These are phyloP conservation scores for Erynnis tages DNA, from an alignment of 2,888 invertebrate genomes.

Conservation along the genomic window DNA sequence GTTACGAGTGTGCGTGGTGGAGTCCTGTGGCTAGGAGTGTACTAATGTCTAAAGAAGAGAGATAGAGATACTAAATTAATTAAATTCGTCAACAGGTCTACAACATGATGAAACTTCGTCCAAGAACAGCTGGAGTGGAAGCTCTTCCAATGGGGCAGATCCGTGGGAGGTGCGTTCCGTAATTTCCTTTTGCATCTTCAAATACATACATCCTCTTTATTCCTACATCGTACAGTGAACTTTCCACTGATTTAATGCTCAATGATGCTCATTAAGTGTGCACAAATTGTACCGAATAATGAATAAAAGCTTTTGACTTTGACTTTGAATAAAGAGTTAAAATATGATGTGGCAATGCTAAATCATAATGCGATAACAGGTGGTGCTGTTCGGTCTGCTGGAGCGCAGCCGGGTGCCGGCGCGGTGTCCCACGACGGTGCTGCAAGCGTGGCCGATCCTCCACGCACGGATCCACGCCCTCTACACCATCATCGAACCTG, in stretches of 20 bases:
- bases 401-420: slow-evolving; percentile 91
- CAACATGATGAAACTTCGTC: slow-evolving; percentile 80
- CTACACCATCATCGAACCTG: slow-evolving; percentile 96
- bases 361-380: slow-evolving; percentile 46
- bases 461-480: slow-evolving; percentile 95
- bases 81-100: slow-evolving; percentile 58
- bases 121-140: slow-evolving; percentile 72
- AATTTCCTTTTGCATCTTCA: too few relatives aligned
- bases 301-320: too few relatives aligned
- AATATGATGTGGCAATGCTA: neutral
- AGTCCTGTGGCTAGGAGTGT: too few relatives aligned
- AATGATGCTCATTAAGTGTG: too few relatives aligned
- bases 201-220: too few relatives aligned
- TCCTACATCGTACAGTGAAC: too few relatives aligned
- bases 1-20: too few relatives aligned
- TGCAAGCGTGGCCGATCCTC: slow-evolving; percentile 97
- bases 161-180: slow-evolving; percentile 90
- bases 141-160: slow-evolving; percentile 84
- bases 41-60: too few relatives aligned
- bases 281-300: too few relatives aligned
- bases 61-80: neutral
- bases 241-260: too few relatives aligned
- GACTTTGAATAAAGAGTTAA: too few relatives aligned
- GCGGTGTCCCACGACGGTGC: slow-evolving; percentile 91
- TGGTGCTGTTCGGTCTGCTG: slow-evolving; percentile 93